Percentiles rank a stretch among this genome's conserved stretches.
Evolutionary conservation across 1,140 invertebrate genomes (phyloP).

Genomic region (Helicoverpa armigera): DNA sequence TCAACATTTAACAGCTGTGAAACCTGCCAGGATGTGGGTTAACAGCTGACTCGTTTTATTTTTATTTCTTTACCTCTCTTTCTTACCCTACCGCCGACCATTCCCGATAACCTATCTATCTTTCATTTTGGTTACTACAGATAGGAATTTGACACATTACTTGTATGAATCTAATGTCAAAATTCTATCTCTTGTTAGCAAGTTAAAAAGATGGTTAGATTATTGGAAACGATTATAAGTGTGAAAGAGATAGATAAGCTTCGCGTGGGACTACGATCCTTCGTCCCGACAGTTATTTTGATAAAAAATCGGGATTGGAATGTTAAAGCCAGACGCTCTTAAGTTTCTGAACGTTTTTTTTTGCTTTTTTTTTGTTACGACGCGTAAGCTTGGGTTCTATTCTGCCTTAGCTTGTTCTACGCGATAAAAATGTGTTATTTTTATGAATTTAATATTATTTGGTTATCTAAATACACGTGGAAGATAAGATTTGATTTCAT

Average conservation of each 20-base stretch:
- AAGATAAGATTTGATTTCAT: no score
- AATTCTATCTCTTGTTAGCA: no score
- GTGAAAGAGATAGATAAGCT: background rate
- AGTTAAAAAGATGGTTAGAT: no score
- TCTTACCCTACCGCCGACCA: background rate
- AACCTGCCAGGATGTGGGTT: slow-evolving; percentile 45
- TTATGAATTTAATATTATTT: no score
- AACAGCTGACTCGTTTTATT: slow-evolving; percentile 30
- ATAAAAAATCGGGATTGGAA: slow-evolving; percentile 20
- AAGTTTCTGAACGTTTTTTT: background rate
- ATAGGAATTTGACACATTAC: no score
- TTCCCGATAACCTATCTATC: no score
- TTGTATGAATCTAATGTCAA: no score
- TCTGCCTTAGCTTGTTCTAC: background rate
- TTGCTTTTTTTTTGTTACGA: background rate
- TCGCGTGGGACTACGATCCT: slow-evolving; percentile 30
- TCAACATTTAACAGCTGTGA: slow-evolving; percentile 9
- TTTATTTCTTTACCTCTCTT: slow-evolving; percentile 19
- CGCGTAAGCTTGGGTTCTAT: background rate
- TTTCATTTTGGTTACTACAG: no score
- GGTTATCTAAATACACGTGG: no score
- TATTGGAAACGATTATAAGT: background rate
- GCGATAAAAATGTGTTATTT: no score
- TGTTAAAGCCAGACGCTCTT: slow-evolving; percentile 1
- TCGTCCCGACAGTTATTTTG: slow-evolving; percentile 25